phyloP scores from a whole-genome alignment of 2,888 invertebrate species.

The Helleia helle region DNA sequence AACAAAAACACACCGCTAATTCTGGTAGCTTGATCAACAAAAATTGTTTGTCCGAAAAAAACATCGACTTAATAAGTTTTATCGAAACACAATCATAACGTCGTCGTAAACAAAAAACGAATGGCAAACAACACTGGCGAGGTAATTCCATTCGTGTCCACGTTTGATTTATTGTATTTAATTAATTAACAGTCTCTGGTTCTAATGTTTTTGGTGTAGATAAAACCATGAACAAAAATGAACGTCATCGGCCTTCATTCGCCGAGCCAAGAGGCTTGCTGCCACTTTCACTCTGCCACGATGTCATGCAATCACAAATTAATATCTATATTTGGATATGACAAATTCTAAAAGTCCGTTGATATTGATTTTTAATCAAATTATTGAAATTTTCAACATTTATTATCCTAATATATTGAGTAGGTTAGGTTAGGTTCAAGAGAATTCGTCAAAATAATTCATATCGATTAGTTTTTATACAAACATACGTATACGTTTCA shows the following conservation, averaged over 20 bases:
- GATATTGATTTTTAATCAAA: constrained; percentile 12
- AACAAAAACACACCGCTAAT: too few relatives aligned
- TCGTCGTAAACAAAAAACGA: too few relatives aligned
- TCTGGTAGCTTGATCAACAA: too few relatives aligned
- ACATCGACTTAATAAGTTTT: too few relatives aligned
- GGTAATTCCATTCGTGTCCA: not conserved
- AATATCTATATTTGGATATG: constrained; percentile 35
- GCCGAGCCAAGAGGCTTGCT: constrained; percentile 47
- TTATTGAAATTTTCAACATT: too few relatives aligned
- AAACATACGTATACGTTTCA: not conserved
- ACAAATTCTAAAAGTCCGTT: constrained; percentile 24
- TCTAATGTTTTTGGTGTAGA: constrained; percentile 17
- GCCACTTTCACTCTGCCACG: constrained; percentile 64
- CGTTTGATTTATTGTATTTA: not conserved
- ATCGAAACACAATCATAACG: too few relatives aligned
- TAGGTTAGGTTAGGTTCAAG: too few relatives aligned
- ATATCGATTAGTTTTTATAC: too few relatives aligned
- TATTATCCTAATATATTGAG: too few relatives aligned
- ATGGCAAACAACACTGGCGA: not conserved
- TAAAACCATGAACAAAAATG: too few relatives aligned
- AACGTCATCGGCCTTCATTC: constrained; percentile 60
- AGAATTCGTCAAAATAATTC: too few relatives aligned
- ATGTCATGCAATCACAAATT: constrained; percentile 35
- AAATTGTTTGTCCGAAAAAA: too few relatives aligned
- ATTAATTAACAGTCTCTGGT: constrained; percentile 12